Percentiles rank a stretch among this genome's conserved stretches.
phyloP scores from a whole-genome alignment of 2,113 vertebrate genomes.

The Etheostoma cragini region DNA sequence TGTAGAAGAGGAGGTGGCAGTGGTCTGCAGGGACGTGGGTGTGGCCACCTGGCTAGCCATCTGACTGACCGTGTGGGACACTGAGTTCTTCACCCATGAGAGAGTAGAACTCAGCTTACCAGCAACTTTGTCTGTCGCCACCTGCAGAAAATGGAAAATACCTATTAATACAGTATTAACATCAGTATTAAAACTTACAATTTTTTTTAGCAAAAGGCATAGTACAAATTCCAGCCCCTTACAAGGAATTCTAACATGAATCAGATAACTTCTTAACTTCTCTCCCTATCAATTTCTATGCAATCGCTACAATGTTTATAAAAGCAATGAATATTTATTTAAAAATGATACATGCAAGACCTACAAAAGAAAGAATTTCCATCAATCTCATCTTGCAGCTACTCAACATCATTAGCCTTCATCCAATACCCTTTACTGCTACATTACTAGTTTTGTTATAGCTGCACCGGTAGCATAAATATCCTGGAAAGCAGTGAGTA shows the following conservation, averaged over 20 bases:
- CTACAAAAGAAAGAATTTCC: neutral
- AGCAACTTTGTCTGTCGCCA: conserved; percentile 99
- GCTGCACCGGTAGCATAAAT: neutral
- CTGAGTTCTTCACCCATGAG: conserved; percentile 99
- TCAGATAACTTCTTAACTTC: neutral
- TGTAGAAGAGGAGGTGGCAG: conserved; percentile 85
- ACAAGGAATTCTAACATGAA: neutral
- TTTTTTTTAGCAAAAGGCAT: neutral
- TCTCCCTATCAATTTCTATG: neutral
- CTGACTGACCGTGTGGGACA: conserved; percentile 97
- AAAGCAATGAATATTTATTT: conserved; percentile 1
- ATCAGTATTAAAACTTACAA: neutral
- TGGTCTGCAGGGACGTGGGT: conserved; percentile 91
- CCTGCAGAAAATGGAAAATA: conserved; percentile 79
- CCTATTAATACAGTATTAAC: neutral
- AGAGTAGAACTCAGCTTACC: conserved; percentile 99
- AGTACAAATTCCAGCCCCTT: too few relatives aligned
- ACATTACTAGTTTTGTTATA: conserved; percentile 3
- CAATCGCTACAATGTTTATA: neutral
- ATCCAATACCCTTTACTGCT: neutral
- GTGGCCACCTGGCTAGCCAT: conserved; percentile 99
- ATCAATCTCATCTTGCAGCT: neutral
- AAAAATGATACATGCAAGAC: neutral
- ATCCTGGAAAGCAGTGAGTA: neutral
- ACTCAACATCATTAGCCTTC: neutral